phyloP scores from a whole-genome alignment of 2,113 vertebrate species.

The Mirza zaza region DNA sequence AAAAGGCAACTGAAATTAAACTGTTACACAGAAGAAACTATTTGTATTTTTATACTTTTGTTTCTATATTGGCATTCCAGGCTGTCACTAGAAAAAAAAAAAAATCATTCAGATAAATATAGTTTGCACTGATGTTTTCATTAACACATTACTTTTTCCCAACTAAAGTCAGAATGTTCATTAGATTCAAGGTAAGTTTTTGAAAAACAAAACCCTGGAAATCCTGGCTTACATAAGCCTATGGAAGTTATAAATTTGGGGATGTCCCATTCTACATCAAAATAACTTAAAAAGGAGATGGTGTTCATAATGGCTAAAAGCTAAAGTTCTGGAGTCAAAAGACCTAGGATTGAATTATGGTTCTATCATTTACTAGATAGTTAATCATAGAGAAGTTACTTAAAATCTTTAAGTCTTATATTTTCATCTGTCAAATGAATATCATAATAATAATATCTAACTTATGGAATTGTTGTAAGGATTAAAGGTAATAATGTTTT shows the following conservation, averaged over 20 bases:
- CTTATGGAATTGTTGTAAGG: not conserved
- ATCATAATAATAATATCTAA: not conserved
- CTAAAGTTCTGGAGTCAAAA: not conserved
- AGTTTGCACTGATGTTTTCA: not conserved
- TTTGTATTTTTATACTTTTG: not conserved
- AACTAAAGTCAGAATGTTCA: not conserved
- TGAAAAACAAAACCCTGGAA: not conserved
- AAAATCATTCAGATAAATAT: not conserved
- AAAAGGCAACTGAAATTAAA: not conserved
- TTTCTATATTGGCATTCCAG: not conserved
- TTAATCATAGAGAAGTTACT: not conserved
- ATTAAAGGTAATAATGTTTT: not conserved
- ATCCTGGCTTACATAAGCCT: not conserved
- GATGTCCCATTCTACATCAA: not conserved
- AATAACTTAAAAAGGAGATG: not conserved
- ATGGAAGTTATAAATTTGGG: not conserved
- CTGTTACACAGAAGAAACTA: not conserved
- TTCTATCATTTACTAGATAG: not conserved
- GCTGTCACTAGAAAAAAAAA: not conserved
- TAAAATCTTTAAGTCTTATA: not conserved
- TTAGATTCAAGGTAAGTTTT: not conserved
- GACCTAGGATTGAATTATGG: not conserved
- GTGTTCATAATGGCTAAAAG: not conserved
- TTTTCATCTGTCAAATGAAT: not conserved
- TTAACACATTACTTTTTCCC: not conserved